These are phyloP conservation scores for Achlya flavicornis DNA, from an alignment of 2,888 invertebrate genomes.

Conservation along the genomic window DNA sequence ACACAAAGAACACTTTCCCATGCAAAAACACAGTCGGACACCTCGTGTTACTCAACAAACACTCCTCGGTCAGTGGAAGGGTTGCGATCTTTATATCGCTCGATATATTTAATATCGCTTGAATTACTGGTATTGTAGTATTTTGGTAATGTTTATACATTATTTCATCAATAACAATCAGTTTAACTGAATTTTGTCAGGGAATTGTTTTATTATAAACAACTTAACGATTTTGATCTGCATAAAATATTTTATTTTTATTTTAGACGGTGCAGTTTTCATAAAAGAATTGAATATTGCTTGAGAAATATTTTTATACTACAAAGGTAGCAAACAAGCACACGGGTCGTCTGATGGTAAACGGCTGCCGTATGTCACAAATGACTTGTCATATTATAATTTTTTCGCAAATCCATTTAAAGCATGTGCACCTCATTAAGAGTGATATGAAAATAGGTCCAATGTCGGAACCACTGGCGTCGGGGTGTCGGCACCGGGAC, in stretches of 20 bases:
- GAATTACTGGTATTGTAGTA: background rate
- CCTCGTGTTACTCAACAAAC: slow-evolving; percentile 52
- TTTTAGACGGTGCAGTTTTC: background rate
- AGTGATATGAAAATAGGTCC: slow-evolving; percentile 42
- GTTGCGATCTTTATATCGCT: slow-evolving; percentile 2
- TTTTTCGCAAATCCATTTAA: background rate
- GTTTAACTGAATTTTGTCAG: background rate
- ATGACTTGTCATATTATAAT: too few relatives aligned
- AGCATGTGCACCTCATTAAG: slow-evolving; percentile 8
- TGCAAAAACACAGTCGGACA: slow-evolving; percentile 57
- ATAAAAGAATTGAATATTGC: background rate
- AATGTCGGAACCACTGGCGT: slow-evolving; percentile 34
- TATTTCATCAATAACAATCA: background rate
- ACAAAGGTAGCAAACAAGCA: background rate
- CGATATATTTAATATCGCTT: slow-evolving; percentile 5
- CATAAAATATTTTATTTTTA: background rate
- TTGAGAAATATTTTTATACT: background rate
- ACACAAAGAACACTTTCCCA: slow-evolving; percentile 45
- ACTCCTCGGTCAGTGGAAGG: slow-evolving; percentile 22
- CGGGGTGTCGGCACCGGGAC: slow-evolving; percentile 52
- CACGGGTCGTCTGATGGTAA: too few relatives aligned
- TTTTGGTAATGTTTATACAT: background rate
- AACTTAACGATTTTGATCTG: background rate
- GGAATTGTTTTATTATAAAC: too few relatives aligned
- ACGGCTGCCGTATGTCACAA: too few relatives aligned